Evolutionary conservation across 2,113 vertebrate species (phyloP).

Genomic region (Plecotus auritus): DNA sequence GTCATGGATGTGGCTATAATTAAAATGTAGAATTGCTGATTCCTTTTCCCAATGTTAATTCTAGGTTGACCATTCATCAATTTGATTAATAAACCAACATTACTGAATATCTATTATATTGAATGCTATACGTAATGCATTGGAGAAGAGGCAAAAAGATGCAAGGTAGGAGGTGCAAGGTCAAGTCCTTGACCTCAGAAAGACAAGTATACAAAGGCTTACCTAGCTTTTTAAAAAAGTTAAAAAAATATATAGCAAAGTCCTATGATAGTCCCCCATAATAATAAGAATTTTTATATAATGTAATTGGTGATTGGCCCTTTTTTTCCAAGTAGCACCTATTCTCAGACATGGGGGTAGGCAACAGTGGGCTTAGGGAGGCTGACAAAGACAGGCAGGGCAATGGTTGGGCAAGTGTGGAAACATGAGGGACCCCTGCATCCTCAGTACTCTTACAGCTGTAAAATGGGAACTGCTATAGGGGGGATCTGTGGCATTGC

Average conservation of each 20-base stretch:
- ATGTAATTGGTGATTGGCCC: rapidly evolving
- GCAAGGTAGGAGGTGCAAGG: background rate
- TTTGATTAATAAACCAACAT: background rate
- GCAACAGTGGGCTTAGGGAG: background rate
- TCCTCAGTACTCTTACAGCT: background rate
- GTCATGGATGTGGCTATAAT: background rate
- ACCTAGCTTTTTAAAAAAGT: background rate
- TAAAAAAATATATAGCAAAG: background rate
- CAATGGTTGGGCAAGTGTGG: background rate
- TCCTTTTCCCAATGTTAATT: background rate
- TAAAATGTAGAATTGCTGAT: background rate
- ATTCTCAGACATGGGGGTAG: background rate
- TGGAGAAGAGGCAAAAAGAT: background rate
- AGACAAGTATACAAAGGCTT: background rate
- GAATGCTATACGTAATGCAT: background rate
- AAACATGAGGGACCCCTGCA: background rate
- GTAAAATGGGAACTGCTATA: background rate
- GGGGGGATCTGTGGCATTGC: background rate
- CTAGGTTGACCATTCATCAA: background rate
- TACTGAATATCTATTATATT: background rate
- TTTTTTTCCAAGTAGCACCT: background rate
- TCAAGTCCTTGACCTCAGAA: background rate
- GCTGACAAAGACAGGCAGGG: background rate
- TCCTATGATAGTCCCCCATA: background rate
- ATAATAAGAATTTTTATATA: background rate